phyloP scores from a whole-genome alignment of 2,797 vertebrate species.

The Parauchenoglanis ngamensis region DNA sequence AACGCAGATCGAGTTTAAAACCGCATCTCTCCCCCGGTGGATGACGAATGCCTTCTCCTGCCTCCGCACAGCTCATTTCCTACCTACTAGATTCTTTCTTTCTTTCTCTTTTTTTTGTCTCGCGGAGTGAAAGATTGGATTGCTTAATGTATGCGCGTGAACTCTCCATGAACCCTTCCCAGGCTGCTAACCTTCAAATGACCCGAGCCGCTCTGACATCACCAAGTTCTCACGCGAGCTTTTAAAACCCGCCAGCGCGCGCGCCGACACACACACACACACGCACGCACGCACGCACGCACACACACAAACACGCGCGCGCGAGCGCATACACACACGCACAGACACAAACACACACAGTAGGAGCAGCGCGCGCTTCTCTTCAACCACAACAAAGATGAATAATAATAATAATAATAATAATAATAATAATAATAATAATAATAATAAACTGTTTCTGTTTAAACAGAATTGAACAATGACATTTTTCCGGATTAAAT shows the following conservation, averaged over 20 bases:
- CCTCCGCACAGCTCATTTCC: slow-evolving; percentile 88
- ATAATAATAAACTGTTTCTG: neutral
- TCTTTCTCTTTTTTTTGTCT: slow-evolving; percentile 76
- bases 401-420: too few species aligned
- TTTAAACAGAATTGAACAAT: neutral
- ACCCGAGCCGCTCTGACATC: slow-evolving; percentile 97
- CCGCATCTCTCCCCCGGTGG: slow-evolving; percentile 1
- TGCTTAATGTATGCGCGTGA: slow-evolving; percentile 99
- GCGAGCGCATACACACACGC: neutral
- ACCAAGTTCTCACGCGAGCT: slow-evolving; percentile 87
- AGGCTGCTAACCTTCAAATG: slow-evolving; percentile 99
- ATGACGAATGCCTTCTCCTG: slow-evolving; percentile 83
- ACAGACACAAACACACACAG: neutral
- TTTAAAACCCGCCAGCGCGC: slow-evolving; percentile 67
- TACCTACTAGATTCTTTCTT: slow-evolving; percentile 81
- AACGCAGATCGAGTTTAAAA: neutral
- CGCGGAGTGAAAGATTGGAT: slow-evolving; percentile 95
- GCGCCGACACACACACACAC: slow-evolving; percentile 13
- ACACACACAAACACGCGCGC: neutral
- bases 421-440: neutral
- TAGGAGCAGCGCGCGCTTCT: too few species aligned
- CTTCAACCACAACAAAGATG: neutral
- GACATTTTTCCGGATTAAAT: neutral
- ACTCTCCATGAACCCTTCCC: slow-evolving; percentile 97
- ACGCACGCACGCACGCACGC: neutral